Conservation (phyloP, 2,113 vertebrate genomes). For the Ciconia stormi region DNA sequence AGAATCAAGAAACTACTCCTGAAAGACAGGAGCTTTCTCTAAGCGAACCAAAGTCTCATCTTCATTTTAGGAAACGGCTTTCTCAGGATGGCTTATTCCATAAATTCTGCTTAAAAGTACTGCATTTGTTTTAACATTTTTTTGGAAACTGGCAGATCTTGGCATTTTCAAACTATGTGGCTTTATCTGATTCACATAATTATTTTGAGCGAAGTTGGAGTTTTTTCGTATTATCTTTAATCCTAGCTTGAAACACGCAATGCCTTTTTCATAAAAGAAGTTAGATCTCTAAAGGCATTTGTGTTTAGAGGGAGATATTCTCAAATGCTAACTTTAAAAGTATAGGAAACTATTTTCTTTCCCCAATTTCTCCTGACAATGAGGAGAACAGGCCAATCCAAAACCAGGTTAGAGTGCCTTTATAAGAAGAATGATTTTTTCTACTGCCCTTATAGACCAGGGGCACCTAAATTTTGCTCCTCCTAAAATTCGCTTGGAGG, state of each 20-base stretch:
- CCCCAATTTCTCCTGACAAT: not conserved
- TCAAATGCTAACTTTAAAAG: not conserved
- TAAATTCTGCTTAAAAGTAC: not conserved
- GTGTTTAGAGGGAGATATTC: not conserved
- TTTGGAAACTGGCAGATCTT: not conserved
- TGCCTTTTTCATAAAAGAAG: not conserved
- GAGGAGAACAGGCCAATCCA: not conserved
- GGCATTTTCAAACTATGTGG: not conserved
- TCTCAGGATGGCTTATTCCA: not conserved
- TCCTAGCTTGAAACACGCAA: not conserved
- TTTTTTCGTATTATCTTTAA: not conserved
- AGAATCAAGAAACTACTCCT: not conserved
- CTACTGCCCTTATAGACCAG: not conserved
- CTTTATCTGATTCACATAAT: not conserved
- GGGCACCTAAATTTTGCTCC: not conserved
- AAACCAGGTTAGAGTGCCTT: not conserved
- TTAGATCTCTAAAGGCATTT: not conserved
- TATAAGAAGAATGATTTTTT: not conserved
- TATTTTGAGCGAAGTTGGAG: not conserved
- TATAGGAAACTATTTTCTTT: not conserved
- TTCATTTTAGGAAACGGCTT: not conserved
- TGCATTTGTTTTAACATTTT: not conserved
- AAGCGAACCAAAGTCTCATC: not conserved
- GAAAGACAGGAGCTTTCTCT: not conserved
- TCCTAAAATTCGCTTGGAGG: not conserved